Percentiles rank a stretch among this genome's conserved stretches.
Conservation (phyloP, 1,140 invertebrate genomes). For the Notospermus geniculatus region DNA sequence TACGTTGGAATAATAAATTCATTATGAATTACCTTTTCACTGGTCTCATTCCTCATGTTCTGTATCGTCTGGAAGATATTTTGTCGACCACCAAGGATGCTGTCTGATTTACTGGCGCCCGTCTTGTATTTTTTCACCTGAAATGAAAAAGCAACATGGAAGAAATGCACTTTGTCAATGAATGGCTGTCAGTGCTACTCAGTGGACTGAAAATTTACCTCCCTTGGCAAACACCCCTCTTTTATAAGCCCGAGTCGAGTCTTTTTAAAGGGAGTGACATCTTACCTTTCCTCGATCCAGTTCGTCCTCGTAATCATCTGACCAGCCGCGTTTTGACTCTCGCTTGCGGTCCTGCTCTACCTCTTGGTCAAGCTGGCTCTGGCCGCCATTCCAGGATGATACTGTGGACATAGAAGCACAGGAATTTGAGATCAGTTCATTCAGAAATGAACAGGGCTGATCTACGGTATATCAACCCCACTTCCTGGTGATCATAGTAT, state of each 20-base stretch:
- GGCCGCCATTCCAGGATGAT: slow-evolving; percentile 39
- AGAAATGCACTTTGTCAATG: background rate
- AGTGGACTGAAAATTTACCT: too few species aligned
- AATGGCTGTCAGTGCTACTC: too few species aligned
- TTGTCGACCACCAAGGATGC: slow-evolving; percentile 6
- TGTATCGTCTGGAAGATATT: slow-evolving; percentile 32
- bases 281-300: slow-evolving; percentile 52
- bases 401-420: slow-evolving; percentile 13
- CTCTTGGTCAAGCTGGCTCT: slow-evolving; percentile 67
- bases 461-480: too few species aligned
- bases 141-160: background rate
- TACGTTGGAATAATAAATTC: too few species aligned
- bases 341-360: slow-evolving; percentile 25
- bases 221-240: too few species aligned
- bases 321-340: slow-evolving; percentile 25
- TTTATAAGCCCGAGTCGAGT: too few species aligned
- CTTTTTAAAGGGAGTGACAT: too few species aligned
- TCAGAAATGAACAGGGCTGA: too few species aligned
- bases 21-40: slow-evolving; percentile 13
- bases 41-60: slow-evolving; percentile 23
- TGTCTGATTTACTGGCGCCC: slow-evolving; percentile 11
- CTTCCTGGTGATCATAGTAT: too few species aligned
- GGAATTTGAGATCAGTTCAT: too few species aligned
- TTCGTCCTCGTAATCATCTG: slow-evolving; percentile 47
- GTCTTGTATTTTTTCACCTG: slow-evolving; percentile 32